Evolutionary conservation across 2,888 invertebrate genomes (phyloP), one percentile per base, ranked within the genome.

Genomic region (Oxycera nigricornis): DNA sequence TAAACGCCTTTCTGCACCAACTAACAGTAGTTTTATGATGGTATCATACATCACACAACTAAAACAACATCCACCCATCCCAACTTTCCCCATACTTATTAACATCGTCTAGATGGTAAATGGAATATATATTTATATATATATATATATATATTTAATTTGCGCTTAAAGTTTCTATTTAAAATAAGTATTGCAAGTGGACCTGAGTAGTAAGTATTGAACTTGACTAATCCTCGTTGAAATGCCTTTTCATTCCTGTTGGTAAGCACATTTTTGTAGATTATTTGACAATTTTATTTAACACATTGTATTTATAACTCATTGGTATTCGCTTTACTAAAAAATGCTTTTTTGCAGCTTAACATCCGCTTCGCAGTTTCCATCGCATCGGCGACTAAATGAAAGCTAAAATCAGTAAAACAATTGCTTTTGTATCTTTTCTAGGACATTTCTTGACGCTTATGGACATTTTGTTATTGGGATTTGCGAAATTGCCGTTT

Each of bases 191-290:
- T 46, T 59, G 39, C 59, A 73, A 73, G 35, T 61, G 72, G 75
- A 68, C 68, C 73, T 75, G 50, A 73, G 75, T 75, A 75, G 75
- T 75, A 75, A 75, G 75, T 75, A 75, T 75, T 75, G 72, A 73
- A 73, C 50, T 73, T 62, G 46, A 73, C 50, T 55, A 70, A 70
- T 31, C 50, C 7, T 65, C 52, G 55, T 59, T 70, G 72, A 75
- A 74, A 61, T 39, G 74, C 75, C 65, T 73, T 75, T 35, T 65
- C 39, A 4, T 55, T 52, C 62, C 65, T 46, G n/a, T n/a, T n/a
- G 26, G 30, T 62, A 39, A 50, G 73, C 65, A 46, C 11, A 68
- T 52, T 39, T 14, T 68, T 52, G 24, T 20, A 31, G 9, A 28
- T 46, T 17, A n/a, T n/a, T n/a, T n/a, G n/a, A n/a, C 50, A 22